Conservation (phyloP, 1,140 invertebrate species). For the Danaus plexippus region DNA sequence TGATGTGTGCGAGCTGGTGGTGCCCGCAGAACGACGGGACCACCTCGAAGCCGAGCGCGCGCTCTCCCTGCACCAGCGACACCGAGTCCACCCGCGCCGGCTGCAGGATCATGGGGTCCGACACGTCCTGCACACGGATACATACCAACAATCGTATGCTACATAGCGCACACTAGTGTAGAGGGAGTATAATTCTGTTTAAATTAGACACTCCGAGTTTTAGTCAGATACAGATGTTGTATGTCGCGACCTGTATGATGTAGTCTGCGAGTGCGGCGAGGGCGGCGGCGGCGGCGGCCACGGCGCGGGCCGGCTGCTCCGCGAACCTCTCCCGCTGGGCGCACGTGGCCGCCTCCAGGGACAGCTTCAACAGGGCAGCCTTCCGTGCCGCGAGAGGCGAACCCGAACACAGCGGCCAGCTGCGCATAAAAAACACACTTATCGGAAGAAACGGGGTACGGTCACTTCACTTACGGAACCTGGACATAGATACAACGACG, state of each 20-base stretch:
- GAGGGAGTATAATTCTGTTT: too few relatives aligned
- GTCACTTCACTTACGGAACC: too few relatives aligned
- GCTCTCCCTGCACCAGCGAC: constrained; percentile 87
- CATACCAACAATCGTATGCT: too few relatives aligned
- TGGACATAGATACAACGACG: too few relatives aligned
- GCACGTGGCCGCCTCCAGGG: constrained; percentile 88
- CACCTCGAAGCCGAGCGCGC: constrained; percentile 86
- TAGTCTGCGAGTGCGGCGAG: constrained; percentile 86
- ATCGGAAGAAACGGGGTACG: background rate
- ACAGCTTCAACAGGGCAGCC: constrained; percentile 81
- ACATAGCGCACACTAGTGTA: too few relatives aligned
- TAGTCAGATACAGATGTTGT: too few relatives aligned
- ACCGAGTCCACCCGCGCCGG: constrained; percentile 89
- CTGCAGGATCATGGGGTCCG: constrained; percentile 90
- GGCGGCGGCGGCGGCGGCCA: constrained; percentile 78
- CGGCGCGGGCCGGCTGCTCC: constrained; percentile 82
- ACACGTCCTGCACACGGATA: constrained; percentile 73
- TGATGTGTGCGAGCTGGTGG: constrained; percentile 88
- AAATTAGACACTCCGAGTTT: too few relatives aligned
- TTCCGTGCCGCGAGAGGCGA: constrained; percentile 73
- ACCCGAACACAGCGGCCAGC: constrained; percentile 32
- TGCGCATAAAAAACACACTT: constrained; percentile 12
- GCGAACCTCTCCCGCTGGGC: constrained; percentile 90
- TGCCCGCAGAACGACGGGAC: constrained; percentile 88
- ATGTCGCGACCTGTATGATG: constrained; percentile 81